phyloP scores from a whole-genome alignment of 2,888 invertebrate species.

The Hydriomena furcata region DNA sequence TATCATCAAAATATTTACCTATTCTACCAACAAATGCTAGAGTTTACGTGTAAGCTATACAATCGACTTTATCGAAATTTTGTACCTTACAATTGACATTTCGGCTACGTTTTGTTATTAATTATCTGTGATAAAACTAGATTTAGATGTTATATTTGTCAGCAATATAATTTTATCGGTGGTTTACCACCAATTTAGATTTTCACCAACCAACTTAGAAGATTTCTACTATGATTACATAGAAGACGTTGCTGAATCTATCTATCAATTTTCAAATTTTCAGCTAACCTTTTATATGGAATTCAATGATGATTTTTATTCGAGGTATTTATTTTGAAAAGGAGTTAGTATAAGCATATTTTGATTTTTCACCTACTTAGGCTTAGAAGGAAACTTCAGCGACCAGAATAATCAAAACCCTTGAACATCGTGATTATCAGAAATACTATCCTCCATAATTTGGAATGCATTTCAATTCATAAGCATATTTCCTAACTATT shows the following conservation, averaged over 20 bases:
- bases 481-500: not conserved
- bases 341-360: not conserved
- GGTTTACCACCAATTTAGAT: too few species aligned
- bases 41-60: not conserved
- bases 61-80: conserved; percentile 2
- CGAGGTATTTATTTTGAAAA: too few species aligned
- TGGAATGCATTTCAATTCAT: conserved; percentile 5
- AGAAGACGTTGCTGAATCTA: too few species aligned
- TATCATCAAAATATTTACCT: conserved; percentile 3
- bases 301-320: too few species aligned
- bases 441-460: not conserved
- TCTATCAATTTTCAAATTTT: too few species aligned
- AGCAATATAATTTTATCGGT: not conserved
- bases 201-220: too few species aligned
- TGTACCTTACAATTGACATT: conserved; percentile 30
- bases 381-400: too few species aligned
- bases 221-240: too few species aligned
- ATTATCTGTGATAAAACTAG: not conserved
- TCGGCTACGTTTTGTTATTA: conserved; percentile 8
- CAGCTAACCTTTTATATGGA: too few species aligned
- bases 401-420: too few species aligned
- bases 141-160: not conserved
- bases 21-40: conserved; percentile 24
- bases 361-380: too few species aligned
- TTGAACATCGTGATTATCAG: not conserved